These are phyloP conservation scores for Siniperca obscura DNA, from an alignment of 2,797 vertebrate genomes.

Conservation along the genomic window DNA sequence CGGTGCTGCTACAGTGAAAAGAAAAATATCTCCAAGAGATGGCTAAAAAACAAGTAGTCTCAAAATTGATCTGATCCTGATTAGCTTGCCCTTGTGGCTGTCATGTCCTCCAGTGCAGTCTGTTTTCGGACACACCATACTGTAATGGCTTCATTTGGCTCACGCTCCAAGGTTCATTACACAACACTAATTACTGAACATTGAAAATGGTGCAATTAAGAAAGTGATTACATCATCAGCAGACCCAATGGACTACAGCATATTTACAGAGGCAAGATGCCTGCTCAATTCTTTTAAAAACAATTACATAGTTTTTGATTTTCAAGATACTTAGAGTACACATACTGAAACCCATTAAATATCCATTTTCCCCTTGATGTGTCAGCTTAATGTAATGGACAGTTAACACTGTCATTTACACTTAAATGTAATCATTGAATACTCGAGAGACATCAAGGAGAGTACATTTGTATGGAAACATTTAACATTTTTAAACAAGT, in stretches of 20 bases:
- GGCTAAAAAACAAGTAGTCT: conserved; percentile 33
- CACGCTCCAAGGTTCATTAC: conserved; percentile 73
- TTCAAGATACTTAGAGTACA: conserved; percentile 54
- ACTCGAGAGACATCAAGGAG: conserved; percentile 23
- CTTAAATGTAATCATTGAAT: conserved; percentile 49
- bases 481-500: background rate
- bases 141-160: conserved; percentile 80
- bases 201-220: conserved; percentile 84
- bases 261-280: conserved; percentile 74
- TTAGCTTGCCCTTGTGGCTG: conserved; percentile 58
- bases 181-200: conserved; percentile 84
- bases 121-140: conserved; percentile 64
- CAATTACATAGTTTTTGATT: conserved; percentile 73
- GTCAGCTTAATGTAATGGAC: conserved; percentile 61
- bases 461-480: background rate
- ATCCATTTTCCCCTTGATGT: conserved; percentile 68
- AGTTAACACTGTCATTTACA: conserved; percentile 61
- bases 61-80: conserved; percentile 46
- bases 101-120: conserved; percentile 66
- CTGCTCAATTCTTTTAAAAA: conserved; percentile 69
- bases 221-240: conserved; percentile 80
- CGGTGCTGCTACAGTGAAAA: too few species aligned
- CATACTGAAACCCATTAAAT: conserved; percentile 69
- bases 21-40: conserved; percentile 10
- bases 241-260: conserved; percentile 76